These are phyloP conservation scores for Achlya flavicornis DNA, from an alignment of 2,888 invertebrate species.

Conservation along the genomic window DNA sequence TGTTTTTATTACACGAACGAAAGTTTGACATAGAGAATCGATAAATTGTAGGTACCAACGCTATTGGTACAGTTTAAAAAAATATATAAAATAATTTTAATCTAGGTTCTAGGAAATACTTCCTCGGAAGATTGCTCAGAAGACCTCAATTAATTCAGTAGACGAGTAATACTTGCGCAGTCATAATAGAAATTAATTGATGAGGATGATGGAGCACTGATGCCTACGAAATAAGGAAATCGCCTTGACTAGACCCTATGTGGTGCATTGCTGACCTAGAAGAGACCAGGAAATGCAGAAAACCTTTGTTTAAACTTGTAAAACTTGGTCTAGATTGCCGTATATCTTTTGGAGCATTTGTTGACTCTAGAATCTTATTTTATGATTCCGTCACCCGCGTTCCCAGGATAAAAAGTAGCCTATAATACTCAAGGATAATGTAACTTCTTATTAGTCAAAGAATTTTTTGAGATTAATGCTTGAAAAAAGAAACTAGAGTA, in stretches of 20 bases:
- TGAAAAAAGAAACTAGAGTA: too few relatives aligned
- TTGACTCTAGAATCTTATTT: background rate
- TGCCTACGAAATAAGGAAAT: background rate
- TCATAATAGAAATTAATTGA: background rate
- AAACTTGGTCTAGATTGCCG: background rate
- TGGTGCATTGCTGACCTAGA: conserved; percentile 5
- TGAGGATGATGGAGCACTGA: background rate
- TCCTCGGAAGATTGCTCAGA: background rate
- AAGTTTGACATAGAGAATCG: too few relatives aligned
- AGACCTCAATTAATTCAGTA: conserved; percentile 7
- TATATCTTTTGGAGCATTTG: background rate
- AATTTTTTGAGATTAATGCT: too few relatives aligned
- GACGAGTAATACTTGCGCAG: background rate
- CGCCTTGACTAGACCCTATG: background rate
- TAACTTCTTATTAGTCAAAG: too few relatives aligned
- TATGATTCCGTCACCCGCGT: too few relatives aligned
- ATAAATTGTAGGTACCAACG: too few relatives aligned
- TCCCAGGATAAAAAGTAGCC: too few relatives aligned
- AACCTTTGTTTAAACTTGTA: background rate
- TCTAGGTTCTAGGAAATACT: background rate
- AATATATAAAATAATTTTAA: background rate
- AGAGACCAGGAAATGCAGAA: background rate
- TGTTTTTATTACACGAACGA: too few relatives aligned
- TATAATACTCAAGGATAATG: too few relatives aligned
- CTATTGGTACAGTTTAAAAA: too few relatives aligned